phyloP scores from a whole-genome alignment of 2,113 vertebrate species.

The Callithrix jacchus region DNA sequence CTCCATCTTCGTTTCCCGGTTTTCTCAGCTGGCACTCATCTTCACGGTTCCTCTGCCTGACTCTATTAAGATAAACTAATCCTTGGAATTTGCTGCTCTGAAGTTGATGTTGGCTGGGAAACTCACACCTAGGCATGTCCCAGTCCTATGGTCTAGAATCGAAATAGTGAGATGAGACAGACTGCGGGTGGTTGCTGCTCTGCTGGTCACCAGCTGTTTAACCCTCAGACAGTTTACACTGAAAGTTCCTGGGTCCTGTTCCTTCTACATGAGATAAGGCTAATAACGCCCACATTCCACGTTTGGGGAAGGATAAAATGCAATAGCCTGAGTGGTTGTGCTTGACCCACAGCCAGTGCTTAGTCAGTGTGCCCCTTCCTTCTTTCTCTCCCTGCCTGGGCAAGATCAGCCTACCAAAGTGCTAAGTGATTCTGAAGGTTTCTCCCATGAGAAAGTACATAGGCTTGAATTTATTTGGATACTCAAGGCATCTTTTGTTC shows the following conservation, averaged over 20 bases:
- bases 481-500: neutral
- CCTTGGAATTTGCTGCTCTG: neutral
- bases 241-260: neutral
- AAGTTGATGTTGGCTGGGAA: neutral
- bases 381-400: neutral
- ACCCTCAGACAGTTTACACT: neutral
- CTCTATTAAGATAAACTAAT: neutral
- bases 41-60: neutral
- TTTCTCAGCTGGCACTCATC: neutral
- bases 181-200: neutral
- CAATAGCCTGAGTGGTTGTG: fast-evolving
- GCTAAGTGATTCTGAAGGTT: neutral
- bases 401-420: neutral
- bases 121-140: too few relatives aligned
- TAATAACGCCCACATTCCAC: neutral
- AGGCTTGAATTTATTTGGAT: too few relatives aligned
- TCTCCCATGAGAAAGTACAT: neutral
- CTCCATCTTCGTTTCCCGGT: neutral
- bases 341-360: neutral
- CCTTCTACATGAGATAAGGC: neutral
- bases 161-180: neutral
- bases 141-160: neutral
- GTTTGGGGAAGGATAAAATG: neutral
- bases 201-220: neutral
- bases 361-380: fast-evolving